Percentiles rank a stretch among this genome's conserved stretches.
Evolutionary conservation across 1,140 invertebrate species (phyloP).

Genomic region (Episyrphus balteatus): DNA sequence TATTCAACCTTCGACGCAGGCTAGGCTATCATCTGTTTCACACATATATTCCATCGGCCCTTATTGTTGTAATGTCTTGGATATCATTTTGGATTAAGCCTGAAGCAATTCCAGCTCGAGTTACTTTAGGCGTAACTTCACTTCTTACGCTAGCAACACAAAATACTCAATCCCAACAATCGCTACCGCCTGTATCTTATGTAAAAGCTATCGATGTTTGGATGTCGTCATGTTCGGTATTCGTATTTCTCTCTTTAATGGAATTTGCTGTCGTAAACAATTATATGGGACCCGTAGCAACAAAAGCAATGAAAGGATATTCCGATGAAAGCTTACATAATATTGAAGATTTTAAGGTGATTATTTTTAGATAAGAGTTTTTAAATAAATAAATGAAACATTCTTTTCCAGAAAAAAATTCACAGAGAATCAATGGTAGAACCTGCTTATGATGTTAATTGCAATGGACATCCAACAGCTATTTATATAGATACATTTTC

Average conservation of each 20-base stretch:
- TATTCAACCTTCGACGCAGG: conserved; percentile 70
- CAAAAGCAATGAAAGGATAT: conserved; percentile 81
- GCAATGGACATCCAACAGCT: conserved; percentile 70
- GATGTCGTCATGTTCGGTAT: conserved; percentile 88
- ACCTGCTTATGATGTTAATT: conserved; percentile 74
- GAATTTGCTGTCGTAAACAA: conserved; percentile 88
- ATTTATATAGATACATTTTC: conserved; percentile 78
- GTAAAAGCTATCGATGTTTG: conserved; percentile 88
- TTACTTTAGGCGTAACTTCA: conserved; percentile 59
- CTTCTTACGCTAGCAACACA: conserved; percentile 76
- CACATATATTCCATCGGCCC: conserved; percentile 79
- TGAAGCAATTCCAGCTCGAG: conserved; percentile 62
- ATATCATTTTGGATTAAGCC: conserved; percentile 91
- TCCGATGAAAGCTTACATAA: conserved; percentile 74
- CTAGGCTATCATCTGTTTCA: conserved; percentile 82
- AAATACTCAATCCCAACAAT: conserved; percentile 82
- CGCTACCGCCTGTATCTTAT: conserved; percentile 79
- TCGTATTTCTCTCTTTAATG: conserved; percentile 85
- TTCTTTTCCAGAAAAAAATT: conserved; percentile 21
- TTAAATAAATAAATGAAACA: background rate
- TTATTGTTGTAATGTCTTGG: conserved; percentile 89
- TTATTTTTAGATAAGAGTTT: background rate
- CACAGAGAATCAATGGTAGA: conserved; percentile 39
- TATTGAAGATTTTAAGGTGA: conserved; percentile 63
- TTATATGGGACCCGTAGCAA: conserved; percentile 78